These are phyloP conservation scores for Bruchidius siliquastri DNA, from an alignment of 2,888 invertebrate genomes.

Conservation along the genomic window DNA sequence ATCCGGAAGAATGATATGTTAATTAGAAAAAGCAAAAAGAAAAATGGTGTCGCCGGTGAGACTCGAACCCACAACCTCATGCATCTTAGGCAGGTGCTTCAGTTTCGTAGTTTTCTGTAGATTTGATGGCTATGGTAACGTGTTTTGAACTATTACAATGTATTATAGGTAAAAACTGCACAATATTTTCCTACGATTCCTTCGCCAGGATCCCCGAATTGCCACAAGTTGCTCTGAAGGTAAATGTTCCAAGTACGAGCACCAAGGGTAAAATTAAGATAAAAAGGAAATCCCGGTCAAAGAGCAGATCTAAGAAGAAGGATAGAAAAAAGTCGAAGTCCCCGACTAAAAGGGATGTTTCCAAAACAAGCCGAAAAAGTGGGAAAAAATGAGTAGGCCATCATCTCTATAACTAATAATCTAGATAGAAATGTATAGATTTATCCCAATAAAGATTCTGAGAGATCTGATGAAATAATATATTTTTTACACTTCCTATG, in stretches of 20 bases:
- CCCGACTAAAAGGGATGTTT: slow-evolving; percentile 21
- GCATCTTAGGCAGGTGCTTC: no score
- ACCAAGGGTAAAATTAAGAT: slow-evolving; percentile 37
- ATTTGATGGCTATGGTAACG: no score
- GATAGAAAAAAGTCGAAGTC: slow-evolving; percentile 39
- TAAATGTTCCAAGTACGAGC: slow-evolving; percentile 44
- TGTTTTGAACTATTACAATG: neutral
- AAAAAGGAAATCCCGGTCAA: slow-evolving; percentile 28
- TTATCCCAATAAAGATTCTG: neutral
- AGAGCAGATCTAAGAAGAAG: slow-evolving; percentile 35
- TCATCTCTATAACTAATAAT: neutral
- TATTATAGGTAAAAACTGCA: slow-evolving; percentile 50
- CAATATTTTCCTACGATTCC: slow-evolving; percentile 55
- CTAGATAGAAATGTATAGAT: neutral
- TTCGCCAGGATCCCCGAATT: slow-evolving; percentile 48
- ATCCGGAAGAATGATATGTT: no score
- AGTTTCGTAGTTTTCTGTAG: no score
- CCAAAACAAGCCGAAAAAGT: slow-evolving; percentile 18
- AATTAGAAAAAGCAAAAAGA: no score
- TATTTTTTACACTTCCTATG: no score
- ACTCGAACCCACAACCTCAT: no score
- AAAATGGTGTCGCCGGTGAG: no score
- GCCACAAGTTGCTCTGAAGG: slow-evolving; percentile 33
- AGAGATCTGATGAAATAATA: neutral
- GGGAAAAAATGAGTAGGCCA: neutral